Percentiles rank a stretch among this genome's conserved stretches.
These are phyloP conservation scores for Scolopax mira DNA, from an alignment of 2,113 vertebrate species.

Conservation along the genomic window DNA sequence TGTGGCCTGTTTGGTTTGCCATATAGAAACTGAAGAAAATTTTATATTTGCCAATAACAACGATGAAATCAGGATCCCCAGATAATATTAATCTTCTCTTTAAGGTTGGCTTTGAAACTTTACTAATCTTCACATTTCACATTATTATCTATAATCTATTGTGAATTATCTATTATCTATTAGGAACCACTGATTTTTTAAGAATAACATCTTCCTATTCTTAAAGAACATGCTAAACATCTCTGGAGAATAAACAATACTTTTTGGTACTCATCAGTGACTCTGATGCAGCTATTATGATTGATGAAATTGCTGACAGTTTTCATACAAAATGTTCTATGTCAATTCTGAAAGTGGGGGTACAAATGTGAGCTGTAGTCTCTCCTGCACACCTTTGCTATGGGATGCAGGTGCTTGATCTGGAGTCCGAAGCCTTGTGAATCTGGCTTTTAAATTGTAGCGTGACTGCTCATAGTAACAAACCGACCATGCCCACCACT, in stretches of 20 bases:
- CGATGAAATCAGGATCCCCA: neutral
- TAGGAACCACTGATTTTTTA: neutral
- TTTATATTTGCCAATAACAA: neutral
- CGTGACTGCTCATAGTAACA: neutral
- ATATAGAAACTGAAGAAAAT: neutral
- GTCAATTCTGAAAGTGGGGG: neutral
- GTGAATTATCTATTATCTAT: too few relatives aligned
- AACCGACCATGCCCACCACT: neutral
- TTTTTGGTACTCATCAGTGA: neutral
- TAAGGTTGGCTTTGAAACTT: neutral
- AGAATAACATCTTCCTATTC: neutral
- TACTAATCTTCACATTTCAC: neutral
- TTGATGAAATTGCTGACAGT: neutral
- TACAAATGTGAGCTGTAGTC: neutral
- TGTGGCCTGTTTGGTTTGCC: neutral
- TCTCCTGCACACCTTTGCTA: neutral
- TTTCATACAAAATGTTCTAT: neutral
- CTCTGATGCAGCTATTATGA: neutral
- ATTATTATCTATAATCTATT: neutral
- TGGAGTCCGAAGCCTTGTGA: neutral
- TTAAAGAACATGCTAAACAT: neutral
- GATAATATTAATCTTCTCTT: neutral
- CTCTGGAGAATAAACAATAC: neutral
- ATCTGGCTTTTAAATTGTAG: neutral
- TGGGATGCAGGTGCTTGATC: fast-evolving